Conservation (phyloP, 2,888 invertebrate genomes). For the Rutpela maculata region DNA sequence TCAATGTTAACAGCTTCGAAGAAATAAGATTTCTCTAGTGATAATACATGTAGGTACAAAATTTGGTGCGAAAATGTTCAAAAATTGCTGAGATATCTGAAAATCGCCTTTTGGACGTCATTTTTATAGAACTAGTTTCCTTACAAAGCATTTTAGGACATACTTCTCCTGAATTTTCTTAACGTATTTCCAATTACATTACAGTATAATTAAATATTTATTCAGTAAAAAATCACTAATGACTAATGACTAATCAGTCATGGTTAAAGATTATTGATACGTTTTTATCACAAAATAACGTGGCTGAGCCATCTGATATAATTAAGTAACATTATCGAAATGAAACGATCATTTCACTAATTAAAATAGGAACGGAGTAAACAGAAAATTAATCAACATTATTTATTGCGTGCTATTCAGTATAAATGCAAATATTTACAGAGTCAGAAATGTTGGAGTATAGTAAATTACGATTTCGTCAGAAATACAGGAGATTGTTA, state of each 20-base stretch:
- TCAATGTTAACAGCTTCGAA: no score
- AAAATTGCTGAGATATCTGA: no score
- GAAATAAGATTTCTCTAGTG: no score
- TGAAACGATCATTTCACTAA: slow-evolving; percentile 21
- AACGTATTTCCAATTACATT: no score
- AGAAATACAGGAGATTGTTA: not conserved
- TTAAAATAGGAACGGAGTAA: slow-evolving; percentile 20
- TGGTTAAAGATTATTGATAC: not conserved
- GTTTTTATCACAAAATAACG: not conserved
- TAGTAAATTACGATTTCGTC: not conserved
- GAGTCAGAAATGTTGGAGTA: slow-evolving; percentile 1
- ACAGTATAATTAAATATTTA: not conserved
- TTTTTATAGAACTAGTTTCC: no score
- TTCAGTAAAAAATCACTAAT: not conserved
- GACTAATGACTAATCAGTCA: no score
- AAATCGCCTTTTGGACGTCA: no score
- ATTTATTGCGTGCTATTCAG: slow-evolving; percentile 25
- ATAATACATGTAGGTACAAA: no score
- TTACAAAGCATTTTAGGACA: no score
- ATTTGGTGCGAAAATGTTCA: no score
- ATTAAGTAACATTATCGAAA: slow-evolving; percentile 10
- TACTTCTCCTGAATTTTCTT: no score
- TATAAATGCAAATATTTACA: slow-evolving; percentile 24
- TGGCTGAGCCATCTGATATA: not conserved
- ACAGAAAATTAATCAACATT: slow-evolving; percentile 25